Base-by-base conservation (phyloP, 2,113 vertebrate species). In the Girardinichthys multiradiatus region DNA sequence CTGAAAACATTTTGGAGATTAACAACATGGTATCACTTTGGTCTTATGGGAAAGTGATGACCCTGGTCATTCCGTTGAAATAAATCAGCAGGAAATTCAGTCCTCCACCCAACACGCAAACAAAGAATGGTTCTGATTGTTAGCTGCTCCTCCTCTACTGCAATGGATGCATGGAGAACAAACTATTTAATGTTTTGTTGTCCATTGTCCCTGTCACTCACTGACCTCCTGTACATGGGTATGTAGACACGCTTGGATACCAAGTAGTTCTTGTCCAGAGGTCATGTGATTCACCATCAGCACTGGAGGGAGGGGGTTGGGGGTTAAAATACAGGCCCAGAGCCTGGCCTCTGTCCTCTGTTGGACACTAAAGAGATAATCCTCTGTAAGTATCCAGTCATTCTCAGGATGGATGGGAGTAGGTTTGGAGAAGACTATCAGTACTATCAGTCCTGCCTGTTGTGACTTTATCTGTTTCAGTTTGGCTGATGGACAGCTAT, bases 271-370 rank as follows among this genome's bases (percentile, higher is more conserved):
- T 85, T 62, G 64, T 64, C 65, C 63, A 30, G 68, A 31, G 82
- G 81, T 91, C 92, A 93, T 90, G 89, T 92, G 92, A 93, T 81
- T 60, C 45, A 72, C 93, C 89, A 88, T 93, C 90, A 93, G 92
- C 80, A 86, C 82, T 78, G 21, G 24, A 10, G 35, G 5, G 73
- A 69, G 73, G 85, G 87, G 17, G 48, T 2, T 8, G 74, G 68
- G 74, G 85, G 87, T 89, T 90, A 77, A 88, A 86, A 84, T 82
- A 64, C 79, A 68, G 67, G 72, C 87, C 21, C 42, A 68, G 60
- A 70, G 51, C 84, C 73, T 64, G 64, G 74, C 84, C 77, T 84
- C 72, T 27, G 85, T 86, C 69, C 70, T 64, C 76, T 65, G 83
- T 82, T 35, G 72, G 80, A 87, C 80, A 57, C 81, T 92, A 95